These are phyloP conservation scores for Corbicula japonica DNA, from an alignment of 2,888 invertebrate genomes.

Conservation along the genomic window DNA sequence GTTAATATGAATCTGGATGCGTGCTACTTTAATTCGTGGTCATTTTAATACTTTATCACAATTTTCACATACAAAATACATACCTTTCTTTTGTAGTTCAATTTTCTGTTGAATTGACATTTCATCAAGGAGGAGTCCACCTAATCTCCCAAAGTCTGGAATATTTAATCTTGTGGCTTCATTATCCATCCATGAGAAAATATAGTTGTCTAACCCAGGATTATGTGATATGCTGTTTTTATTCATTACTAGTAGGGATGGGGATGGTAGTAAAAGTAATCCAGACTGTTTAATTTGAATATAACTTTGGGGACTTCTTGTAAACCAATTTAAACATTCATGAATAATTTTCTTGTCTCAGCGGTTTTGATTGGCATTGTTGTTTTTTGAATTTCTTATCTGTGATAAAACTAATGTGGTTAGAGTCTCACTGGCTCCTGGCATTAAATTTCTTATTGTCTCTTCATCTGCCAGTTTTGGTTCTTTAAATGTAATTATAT, in stretches of 20 bases:
- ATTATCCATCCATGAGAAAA: constrained; percentile 1
- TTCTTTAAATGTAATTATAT: background rate
- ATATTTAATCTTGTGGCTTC: constrained; percentile 14
- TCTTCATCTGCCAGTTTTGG: background rate
- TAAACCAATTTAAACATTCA: constrained; percentile 16
- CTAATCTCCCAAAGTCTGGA: background rate
- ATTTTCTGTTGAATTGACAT: too few species aligned
- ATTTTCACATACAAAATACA: too few species aligned
- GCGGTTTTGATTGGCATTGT: background rate
- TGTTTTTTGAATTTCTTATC: constrained; percentile 2
- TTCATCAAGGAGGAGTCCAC: background rate
- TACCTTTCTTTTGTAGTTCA: too few species aligned
- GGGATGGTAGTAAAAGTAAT: background rate
- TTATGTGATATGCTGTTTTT: constrained; percentile 1
- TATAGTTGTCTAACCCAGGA: constrained; percentile 2
- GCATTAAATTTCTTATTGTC: background rate
- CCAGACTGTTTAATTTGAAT: background rate
- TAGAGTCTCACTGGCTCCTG: background rate
- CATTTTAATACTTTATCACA: too few species aligned
- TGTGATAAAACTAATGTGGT: background rate
- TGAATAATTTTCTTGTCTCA: constrained; percentile 9
- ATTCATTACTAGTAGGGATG: background rate
- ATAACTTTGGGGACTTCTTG: constrained; percentile 1
- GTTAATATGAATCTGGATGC: too few species aligned
- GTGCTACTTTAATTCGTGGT: too few species aligned